These are phyloP conservation scores for Papilio polyxenes DNA, from an alignment of 1,140 invertebrate species.

Conservation along the genomic window DNA sequence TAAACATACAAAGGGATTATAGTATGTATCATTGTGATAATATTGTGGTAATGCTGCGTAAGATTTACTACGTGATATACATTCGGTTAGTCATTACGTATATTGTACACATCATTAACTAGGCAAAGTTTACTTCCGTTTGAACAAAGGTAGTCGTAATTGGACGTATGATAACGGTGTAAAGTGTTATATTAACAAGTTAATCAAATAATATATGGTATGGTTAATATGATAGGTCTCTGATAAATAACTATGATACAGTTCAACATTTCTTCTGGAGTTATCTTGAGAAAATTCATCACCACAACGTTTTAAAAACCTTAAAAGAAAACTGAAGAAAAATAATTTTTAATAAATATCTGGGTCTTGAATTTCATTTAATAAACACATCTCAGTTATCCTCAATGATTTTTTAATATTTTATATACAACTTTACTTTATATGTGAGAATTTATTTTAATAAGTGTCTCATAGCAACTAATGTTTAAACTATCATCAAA, in stretches of 20 bases:
- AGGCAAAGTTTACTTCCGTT: slow-evolving; percentile 28
- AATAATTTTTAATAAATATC: too few species aligned
- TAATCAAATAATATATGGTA: too few species aligned
- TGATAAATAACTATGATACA: too few species aligned
- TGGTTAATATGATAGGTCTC: too few species aligned
- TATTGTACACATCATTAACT: slow-evolving; percentile 24
- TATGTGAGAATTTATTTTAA: not conserved
- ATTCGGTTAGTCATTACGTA: slow-evolving; percentile 24
- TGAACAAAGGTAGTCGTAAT: not conserved
- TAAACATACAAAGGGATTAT: slow-evolving; percentile 19
- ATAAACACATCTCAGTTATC: too few species aligned
- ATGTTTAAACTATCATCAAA: not conserved
- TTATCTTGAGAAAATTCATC: too few species aligned
- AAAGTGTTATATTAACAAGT: not conserved
- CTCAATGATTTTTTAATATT: too few species aligned
- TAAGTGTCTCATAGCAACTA: not conserved
- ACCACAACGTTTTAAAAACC: too few species aligned
- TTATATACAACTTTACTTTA: not conserved
- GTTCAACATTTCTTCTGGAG: too few species aligned
- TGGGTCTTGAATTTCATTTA: too few species aligned
- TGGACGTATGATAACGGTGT: not conserved
- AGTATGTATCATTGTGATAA: slow-evolving; percentile 29
- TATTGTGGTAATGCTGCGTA: not conserved
- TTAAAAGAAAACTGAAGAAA: too few species aligned
- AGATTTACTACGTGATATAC: slow-evolving; percentile 24